phyloP scores from a whole-genome alignment of 1,140 invertebrate genomes.

The Carcinoscorpius rotundicauda region DNA sequence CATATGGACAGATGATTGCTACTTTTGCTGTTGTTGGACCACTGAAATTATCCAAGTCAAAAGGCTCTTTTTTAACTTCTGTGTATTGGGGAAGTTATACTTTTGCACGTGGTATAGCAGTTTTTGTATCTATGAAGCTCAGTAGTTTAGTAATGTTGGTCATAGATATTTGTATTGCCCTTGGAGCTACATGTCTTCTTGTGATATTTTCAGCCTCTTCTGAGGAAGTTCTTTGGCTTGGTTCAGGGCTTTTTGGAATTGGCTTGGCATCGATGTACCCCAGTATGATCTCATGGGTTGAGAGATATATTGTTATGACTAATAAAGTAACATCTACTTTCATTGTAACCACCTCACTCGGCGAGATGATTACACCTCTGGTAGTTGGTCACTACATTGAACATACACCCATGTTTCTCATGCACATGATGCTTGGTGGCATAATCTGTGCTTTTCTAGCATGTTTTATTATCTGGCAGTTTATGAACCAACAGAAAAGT shows the following conservation, averaged over 20 bases:
- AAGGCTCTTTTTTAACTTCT: constrained; percentile 34
- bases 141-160: constrained; percentile 32
- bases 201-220: constrained; percentile 12
- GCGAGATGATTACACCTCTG: constrained; percentile 37
- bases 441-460: too few relatives aligned
- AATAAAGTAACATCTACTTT: constrained; percentile 39
- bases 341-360: constrained; percentile 36
- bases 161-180: constrained; percentile 30
- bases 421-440: constrained; percentile 23
- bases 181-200: constrained; percentile 21
- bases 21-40: constrained; percentile 33
- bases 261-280: constrained; percentile 41
- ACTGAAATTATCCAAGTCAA: constrained; percentile 28
- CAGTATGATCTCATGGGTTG: constrained; percentile 37
- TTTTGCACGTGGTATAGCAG: constrained; percentile 35
- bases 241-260: constrained; percentile 34
- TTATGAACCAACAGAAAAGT: too few relatives aligned
- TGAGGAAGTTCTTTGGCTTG: constrained; percentile 33
- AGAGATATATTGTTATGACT: constrained; percentile 36
- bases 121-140: constrained; percentile 34
- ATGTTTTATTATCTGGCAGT: too few relatives aligned
- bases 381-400: constrained; percentile 32
- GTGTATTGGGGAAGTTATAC: constrained; percentile 41
- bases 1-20: constrained; percentile 37
- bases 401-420: constrained; percentile 29